Evolutionary conservation across 2,888 invertebrate species (phyloP).

Genomic region (Pollenia labialis): DNA sequence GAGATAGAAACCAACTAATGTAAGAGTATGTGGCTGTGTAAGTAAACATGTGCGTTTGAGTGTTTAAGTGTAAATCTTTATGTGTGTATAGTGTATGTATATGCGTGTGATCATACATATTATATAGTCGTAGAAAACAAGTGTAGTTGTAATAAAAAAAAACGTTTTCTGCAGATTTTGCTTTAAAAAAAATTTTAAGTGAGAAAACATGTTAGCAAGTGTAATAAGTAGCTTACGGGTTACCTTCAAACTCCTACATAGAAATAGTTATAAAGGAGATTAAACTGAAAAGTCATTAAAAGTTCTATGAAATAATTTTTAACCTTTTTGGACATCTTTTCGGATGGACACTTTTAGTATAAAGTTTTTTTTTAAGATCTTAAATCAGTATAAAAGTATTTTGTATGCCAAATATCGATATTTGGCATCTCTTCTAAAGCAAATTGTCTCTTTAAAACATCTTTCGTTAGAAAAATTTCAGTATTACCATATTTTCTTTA

Average conservation of each 20-base stretch:
- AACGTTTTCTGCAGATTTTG: constrained; percentile 42
- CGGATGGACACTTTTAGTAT: too few species aligned
- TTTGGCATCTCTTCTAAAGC: too few species aligned
- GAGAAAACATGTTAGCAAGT: constrained; percentile 70
- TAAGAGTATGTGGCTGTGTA: not conserved
- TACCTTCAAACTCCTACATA: constrained; percentile 43
- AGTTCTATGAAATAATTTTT: not conserved
- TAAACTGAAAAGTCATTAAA: constrained; percentile 16
- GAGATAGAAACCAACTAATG: constrained; percentile 12
- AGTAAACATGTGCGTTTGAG: not conserved
- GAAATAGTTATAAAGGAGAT: not conserved
- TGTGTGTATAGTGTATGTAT: not conserved
- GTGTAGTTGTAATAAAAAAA: constrained; percentile 14
- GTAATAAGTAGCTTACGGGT: constrained; percentile 66
- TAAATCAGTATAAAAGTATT: too few species aligned
- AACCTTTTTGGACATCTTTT: too few species aligned
- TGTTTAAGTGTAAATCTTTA: constrained; percentile 14
- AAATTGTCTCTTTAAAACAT: not conserved
- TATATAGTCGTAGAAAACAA: constrained; percentile 49
- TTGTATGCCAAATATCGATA: too few species aligned
- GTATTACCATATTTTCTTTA: too few species aligned
- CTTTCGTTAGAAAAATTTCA: too few species aligned
- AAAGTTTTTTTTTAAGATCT: too few species aligned
- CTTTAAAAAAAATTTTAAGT: constrained; percentile 59
- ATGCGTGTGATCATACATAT: constrained; percentile 16